Evolutionary conservation across 2,888 invertebrate genomes (phyloP), one percentile per base, ranked within the genome.

Genomic region (Byasa hedistus): DNA sequence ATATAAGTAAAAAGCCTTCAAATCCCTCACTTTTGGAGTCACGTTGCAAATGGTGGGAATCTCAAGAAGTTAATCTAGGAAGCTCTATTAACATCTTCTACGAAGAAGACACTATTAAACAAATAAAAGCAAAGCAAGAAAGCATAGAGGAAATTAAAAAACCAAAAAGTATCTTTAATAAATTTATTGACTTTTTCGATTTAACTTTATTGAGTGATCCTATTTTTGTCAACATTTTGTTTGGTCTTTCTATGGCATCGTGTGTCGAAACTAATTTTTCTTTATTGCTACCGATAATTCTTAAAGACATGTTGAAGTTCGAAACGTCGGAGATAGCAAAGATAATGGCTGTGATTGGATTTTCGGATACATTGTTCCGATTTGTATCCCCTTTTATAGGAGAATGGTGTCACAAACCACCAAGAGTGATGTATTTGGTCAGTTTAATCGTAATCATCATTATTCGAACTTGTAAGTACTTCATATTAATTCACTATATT

Each of bases 221-320:
- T 27, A 88, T 94, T 72, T 95, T 94, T 76, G 92, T 95, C 0
- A 95, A 94, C 73, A 94, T 95, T 69, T 92, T 95, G 86, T 67
- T 95, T 57, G 95, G 95, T 21, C 85, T 95, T 79, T 94, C 95
- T 0, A 79, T 95, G 48, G 95, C 95, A 0, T 91, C 94, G 10
- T 94, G 94, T 74, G 94, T 94, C 0, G 95, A 95, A 79, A 91
- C 94, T 0, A 95, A 95, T 75, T 95, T 95, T 77, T 93, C 95
- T 0, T 78, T 94, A 19, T 76, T 95, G 59, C 90, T 94, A 7
- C 95, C 95, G 2, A 94, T 95, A 59, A 95, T 95, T 67, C 81
- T 95, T 22, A 90, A 88, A 56, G 95, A 95, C 72, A 93, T 94
- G 85, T 79, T 94, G 78, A 77, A 91, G 24, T 92, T 94, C 73